Percentiles rank a stretch among this genome's conserved stretches.
Evolutionary conservation across 2,797 vertebrate genomes (phyloP).

Genomic region (Enteromius radiatus): DNA sequence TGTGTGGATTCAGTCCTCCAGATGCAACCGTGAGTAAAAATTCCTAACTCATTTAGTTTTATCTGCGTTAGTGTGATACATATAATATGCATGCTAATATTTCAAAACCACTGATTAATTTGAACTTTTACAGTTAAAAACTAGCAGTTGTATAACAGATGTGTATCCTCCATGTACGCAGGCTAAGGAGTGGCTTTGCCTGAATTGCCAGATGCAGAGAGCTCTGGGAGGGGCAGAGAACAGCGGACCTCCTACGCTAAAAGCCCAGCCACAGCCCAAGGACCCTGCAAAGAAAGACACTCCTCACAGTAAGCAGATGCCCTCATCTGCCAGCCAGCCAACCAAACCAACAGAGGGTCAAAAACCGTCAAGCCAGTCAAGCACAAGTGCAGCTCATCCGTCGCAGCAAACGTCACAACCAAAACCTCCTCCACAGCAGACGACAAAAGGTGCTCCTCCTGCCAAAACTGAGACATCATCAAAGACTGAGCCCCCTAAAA

Average conservation of each 20-base stretch:
- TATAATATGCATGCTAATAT: too few species aligned
- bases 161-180: slow-evolving; percentile 50
- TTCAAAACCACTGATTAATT: neutral
- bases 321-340: slow-evolving; percentile 68
- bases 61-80: neutral
- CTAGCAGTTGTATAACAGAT: neutral
- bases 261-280: slow-evolving; percentile 66
- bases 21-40: slow-evolving; percentile 85
- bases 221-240: slow-evolving; percentile 81
- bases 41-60: neutral
- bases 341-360: slow-evolving; percentile 66
- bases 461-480: slow-evolving; percentile 47
- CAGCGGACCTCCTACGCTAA: slow-evolving; percentile 65
- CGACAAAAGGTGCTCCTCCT: slow-evolving; percentile 34
- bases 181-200: slow-evolving; percentile 88
- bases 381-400: slow-evolving; percentile 39
- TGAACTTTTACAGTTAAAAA: neutral
- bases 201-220: slow-evolving; percentile 96
- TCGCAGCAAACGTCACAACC: slow-evolving; percentile 34
- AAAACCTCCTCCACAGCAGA: slow-evolving; percentile 37
- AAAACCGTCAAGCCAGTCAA: slow-evolving; percentile 62
- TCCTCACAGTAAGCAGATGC: slow-evolving; percentile 54
- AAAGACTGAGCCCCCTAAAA: slow-evolving; percentile 46
- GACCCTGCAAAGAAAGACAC: slow-evolving; percentile 57
- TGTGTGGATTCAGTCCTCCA: slow-evolving; percentile 96